Base-by-base conservation (phyloP, 2,113 vertebrate species). In the Chamaetylas fuelleborni region DNA sequence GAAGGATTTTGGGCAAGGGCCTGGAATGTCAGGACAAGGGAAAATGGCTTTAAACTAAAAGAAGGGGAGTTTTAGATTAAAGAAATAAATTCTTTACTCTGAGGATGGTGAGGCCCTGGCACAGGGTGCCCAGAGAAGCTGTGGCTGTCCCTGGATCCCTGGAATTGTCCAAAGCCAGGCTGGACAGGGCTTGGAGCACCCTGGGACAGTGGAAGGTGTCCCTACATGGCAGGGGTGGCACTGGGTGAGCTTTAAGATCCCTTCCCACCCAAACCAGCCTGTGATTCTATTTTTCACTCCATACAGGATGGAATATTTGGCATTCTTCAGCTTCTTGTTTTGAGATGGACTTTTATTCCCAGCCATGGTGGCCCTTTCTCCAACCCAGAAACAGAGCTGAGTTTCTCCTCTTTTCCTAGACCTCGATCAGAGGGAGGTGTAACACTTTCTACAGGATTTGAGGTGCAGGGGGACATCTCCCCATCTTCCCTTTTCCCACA, bases 141-240 rank as follows among this genome's bases (percentile, higher is more conserved):
- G 40, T 23, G 70, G 34, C 54, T 90, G 54, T 3, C 4, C n/a
- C 40, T 66, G 70, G 34, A 82, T 61, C 54, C 25, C 40, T 76
- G 62, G 9, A 19, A 42, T 9, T 54, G 47, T 8, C 12, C 62
- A 22, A 54, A 25, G 20, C 17, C n/a, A 26, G 70, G n/a, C 0
- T 47, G 69, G 61, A 60, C 0, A 0, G 22, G 28, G 19, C 8
- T 67, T 26, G 9, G 40, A 76, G 20, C 25, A 54, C 0, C 12
- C 40, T 82, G 62, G n/a, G 17, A 5, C 0, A 23, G 47, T 76
- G 70, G 20, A 0, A 76, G 5, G 11, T 76, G 62, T 54, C 70
- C 17, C 54, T 82, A 17, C 28, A 17, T 45, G 69, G 23, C 14
- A 22, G 13, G 28, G 3, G 1, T 78, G 40, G 45, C 1, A 34